phyloP scores from a whole-genome alignment of 2,888 invertebrate species.

The Eurytoma californica region DNA sequence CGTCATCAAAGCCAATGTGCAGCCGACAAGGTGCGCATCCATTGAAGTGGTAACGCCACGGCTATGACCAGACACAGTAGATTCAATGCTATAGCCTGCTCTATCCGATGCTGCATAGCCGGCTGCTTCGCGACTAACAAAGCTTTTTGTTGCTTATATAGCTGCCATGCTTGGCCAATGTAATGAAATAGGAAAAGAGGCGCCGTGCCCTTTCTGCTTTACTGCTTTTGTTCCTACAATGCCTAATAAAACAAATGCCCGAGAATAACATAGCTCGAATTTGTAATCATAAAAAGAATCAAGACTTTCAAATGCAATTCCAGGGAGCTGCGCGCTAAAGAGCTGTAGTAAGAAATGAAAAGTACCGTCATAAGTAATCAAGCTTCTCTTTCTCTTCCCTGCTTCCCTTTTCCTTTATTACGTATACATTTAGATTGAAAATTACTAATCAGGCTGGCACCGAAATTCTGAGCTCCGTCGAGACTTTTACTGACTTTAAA shows the following conservation, averaged over 20 bases:
- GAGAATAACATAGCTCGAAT: conserved; percentile 10
- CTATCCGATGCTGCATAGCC: too few species aligned
- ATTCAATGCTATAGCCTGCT: not conserved
- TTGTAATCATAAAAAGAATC: conserved; percentile 37
- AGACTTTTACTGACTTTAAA: conserved; percentile 14
- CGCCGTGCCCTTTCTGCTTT: not conserved
- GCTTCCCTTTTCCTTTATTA: conserved; percentile 3
- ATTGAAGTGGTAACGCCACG: conserved; percentile 16
- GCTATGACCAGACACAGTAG: not conserved
- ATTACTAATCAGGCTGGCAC: conserved; percentile 38
- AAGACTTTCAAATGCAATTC: conserved; percentile 39
- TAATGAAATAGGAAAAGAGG: not conserved
- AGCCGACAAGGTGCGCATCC: not conserved
- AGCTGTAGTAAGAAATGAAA: conserved; percentile 16
- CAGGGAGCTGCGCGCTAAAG: not conserved
- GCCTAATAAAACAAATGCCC: not conserved
- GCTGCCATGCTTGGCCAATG: not conserved
- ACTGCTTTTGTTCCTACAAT: not conserved
- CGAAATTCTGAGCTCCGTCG: conserved; percentile 17
- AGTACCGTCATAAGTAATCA: conserved; percentile 21
- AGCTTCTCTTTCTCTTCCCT: conserved; percentile 5
- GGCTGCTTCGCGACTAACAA: not conserved
- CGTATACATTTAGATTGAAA: conserved; percentile 46
- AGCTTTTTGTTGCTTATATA: conserved; percentile 27
- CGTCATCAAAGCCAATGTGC: conserved; percentile 35